These are phyloP conservation scores for Psilopogon haemacephalus DNA, from an alignment of 2,113 vertebrate species.

Conservation along the genomic window DNA sequence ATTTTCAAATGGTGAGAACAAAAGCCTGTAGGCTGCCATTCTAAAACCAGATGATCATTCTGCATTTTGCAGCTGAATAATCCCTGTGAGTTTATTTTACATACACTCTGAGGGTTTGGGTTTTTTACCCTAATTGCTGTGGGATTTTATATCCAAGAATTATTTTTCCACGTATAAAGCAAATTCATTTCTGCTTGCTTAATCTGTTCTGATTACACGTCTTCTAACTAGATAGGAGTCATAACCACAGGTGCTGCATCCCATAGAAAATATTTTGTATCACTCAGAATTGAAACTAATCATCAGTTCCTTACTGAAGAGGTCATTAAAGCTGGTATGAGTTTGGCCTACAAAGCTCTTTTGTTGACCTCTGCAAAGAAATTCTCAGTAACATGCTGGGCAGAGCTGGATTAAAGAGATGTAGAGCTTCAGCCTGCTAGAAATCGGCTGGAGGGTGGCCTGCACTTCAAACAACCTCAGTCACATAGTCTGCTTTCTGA, in stretches of 20 bases:
- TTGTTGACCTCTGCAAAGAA: background rate
- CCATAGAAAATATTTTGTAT: background rate
- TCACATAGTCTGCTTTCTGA: background rate
- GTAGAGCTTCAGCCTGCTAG: background rate
- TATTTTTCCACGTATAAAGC: background rate
- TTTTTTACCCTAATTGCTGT: background rate
- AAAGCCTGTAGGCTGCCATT: accelerated
- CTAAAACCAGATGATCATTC: background rate
- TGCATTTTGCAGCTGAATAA: background rate
- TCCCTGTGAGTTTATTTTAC: background rate
- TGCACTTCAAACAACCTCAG: background rate
- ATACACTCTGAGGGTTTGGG: background rate
- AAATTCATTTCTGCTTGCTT: background rate
- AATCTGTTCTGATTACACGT: background rate
- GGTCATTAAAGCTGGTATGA: background rate
- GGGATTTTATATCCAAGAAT: background rate
- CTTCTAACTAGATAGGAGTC: background rate
- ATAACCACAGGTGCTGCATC: background rate
- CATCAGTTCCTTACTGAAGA: background rate
- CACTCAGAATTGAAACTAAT: background rate
- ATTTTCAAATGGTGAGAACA: background rate
- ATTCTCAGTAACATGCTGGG: background rate
- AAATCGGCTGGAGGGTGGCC: background rate
- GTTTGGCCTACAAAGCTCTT: background rate
- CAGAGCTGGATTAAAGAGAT: background rate